These are phyloP conservation scores for Drosophila pandora DNA, from an alignment of 1,140 invertebrate genomes.

Conservation along the genomic window DNA sequence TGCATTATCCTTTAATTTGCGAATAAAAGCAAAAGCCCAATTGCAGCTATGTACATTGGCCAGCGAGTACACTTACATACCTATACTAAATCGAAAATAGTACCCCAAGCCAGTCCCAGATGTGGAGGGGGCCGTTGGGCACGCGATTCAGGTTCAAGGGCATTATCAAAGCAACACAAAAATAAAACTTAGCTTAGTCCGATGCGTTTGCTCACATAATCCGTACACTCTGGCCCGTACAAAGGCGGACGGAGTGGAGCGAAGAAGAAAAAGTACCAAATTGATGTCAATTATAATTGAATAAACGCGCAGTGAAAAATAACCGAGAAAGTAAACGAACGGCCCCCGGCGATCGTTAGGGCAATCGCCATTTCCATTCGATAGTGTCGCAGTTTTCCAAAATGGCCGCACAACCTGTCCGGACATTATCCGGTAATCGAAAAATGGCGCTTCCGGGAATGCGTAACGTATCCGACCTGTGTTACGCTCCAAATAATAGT, in stretches of 20 bases:
- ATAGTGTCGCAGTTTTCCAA: constrained; percentile 55
- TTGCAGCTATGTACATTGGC: constrained; percentile 43
- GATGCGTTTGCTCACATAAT: constrained; percentile 55
- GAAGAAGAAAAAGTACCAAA: constrained; percentile 62
- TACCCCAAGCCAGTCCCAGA: not conserved
- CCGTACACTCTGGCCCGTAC: not conserved
- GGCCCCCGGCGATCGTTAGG: constrained; percentile 12
- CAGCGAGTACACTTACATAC: not conserved
- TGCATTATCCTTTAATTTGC: constrained; percentile 79
- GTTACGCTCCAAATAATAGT: too few relatives aligned
- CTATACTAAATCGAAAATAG: constrained; percentile 2
- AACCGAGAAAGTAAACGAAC: constrained; percentile 57
- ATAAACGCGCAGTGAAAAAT: constrained; percentile 60
- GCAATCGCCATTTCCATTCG: constrained; percentile 20
- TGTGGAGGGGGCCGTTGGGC: constrained; percentile 24
- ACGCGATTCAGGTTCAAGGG: constrained; percentile 79
- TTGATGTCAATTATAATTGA: constrained; percentile 84
- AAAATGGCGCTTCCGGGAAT: constrained; percentile 44
- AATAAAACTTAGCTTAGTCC: constrained; percentile 35
- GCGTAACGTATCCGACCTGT: not conserved
- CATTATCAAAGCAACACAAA: constrained; percentile 62
- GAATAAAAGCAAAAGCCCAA: constrained; percentile 39
- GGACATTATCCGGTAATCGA: constrained; percentile 35
- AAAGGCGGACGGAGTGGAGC: constrained; percentile 26
- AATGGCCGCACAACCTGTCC: constrained; percentile 59